These are phyloP conservation scores for Tupaia tana DNA, from an alignment of 2,113 vertebrate species.

Conservation along the genomic window DNA sequence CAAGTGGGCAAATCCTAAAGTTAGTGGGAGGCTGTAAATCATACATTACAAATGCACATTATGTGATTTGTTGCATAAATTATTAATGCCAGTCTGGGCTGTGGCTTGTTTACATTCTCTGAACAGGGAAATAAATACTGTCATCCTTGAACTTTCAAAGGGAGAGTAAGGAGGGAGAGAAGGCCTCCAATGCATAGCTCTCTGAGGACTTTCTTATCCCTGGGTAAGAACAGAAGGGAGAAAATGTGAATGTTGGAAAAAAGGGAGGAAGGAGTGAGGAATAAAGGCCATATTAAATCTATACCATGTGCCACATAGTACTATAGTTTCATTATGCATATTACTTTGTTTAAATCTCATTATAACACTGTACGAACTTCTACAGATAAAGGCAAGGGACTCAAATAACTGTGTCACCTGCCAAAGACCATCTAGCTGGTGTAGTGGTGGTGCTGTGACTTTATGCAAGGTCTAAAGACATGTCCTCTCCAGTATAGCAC, in stretches of 20 bases:
- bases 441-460: not conserved
- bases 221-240: not conserved
- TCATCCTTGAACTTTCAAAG: constrained; percentile 45
- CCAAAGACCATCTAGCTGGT: not conserved
- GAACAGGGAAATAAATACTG: constrained; percentile 67
- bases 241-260: not conserved
- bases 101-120: constrained; percentile 51
- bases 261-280: not conserved
- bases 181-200: not conserved
- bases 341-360: not conserved
- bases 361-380: not conserved
- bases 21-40: constrained; percentile 50
- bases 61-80: constrained; percentile 68
- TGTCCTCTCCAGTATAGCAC: not conserved
- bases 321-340: not conserved
- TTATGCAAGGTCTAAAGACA: not conserved
- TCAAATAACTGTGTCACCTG: not conserved
- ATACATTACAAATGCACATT: constrained; percentile 35
- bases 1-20: constrained; percentile 43
- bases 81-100: constrained; percentile 48
- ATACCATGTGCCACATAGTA: not conserved
- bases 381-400: not conserved
- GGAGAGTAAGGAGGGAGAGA: not conserved
- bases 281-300: not conserved
- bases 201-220: not conserved